Conservation (phyloP, 2,888 invertebrate genomes). For the Laspeyria flexula region DNA sequence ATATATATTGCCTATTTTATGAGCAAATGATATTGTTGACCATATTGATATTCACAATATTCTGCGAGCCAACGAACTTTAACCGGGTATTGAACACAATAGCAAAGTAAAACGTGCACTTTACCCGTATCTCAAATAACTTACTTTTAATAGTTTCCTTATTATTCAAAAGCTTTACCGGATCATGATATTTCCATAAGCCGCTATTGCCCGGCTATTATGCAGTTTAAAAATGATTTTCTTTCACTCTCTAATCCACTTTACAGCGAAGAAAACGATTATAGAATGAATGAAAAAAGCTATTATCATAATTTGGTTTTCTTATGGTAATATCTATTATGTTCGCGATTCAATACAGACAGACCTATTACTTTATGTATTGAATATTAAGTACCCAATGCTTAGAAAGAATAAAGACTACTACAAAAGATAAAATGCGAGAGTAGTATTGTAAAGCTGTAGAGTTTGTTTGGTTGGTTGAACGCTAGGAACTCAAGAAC, state of each 20-base stretch:
- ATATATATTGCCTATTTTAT: no score
- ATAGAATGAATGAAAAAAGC: background rate
- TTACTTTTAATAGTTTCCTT: slow-evolving; percentile 5
- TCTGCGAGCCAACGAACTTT: slow-evolving; percentile 9
- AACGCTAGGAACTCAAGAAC: no score
- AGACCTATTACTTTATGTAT: no score
- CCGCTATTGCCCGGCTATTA: slow-evolving; percentile 18
- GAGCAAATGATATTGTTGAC: no score
- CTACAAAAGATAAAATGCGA: no score
- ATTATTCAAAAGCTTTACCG: slow-evolving; percentile 21
- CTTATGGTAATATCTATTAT: background rate
- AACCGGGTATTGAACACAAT: background rate
- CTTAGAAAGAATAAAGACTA: no score
- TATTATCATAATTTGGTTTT: slow-evolving; percentile 1
- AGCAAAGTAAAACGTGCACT: background rate
- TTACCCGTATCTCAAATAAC: background rate
- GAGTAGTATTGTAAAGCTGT: no score
- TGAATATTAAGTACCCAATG: no score
- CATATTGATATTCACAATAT: no score
- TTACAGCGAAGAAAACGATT: background rate
- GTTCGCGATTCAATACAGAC: background rate
- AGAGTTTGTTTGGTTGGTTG: no score
- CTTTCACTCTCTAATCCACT: slow-evolving; percentile 1
- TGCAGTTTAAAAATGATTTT: slow-evolving; percentile 13
- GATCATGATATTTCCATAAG: slow-evolving; percentile 31